Evolutionary conservation across 2,797 vertebrate species (phyloP).

Genomic region (Aulostomus chinensis): DNA sequence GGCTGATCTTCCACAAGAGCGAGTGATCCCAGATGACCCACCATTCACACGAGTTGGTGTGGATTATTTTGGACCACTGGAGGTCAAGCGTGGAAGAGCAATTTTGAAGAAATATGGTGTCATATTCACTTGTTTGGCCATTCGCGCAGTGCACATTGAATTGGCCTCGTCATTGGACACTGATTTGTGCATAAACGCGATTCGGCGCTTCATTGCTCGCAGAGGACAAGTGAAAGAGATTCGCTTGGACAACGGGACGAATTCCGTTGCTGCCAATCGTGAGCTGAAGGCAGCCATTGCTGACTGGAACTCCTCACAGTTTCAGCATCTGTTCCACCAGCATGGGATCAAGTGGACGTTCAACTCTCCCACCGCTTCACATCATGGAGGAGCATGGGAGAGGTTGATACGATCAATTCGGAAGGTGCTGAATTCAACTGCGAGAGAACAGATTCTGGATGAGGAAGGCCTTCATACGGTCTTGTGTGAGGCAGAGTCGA

Average conservation of each 20-base stretch:
- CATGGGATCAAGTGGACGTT: neutral
- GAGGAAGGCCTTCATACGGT: neutral
- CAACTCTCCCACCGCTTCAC: neutral
- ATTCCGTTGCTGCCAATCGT: neutral
- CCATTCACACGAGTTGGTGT: neutral
- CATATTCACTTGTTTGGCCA: neutral
- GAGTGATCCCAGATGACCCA: neutral
- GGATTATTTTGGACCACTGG: neutral
- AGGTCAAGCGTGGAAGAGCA: neutral
- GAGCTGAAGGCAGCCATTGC: neutral
- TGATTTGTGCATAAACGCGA: neutral
- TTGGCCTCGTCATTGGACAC: neutral
- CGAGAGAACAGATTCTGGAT: neutral
- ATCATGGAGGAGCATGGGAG: neutral
- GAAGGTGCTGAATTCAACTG: neutral
- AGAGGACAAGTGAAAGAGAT: neutral
- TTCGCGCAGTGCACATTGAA: neutral
- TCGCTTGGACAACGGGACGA: neutral
- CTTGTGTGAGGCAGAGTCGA: neutral
- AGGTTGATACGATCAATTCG: neutral
- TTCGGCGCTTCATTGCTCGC: neutral
- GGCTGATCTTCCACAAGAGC: neutral
- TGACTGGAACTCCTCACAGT: neutral
- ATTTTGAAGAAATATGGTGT: neutral
- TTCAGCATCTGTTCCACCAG: neutral